These are phyloP conservation scores for Numenius phaeopus DNA, from an alignment of 2,797 vertebrate species.

Conservation along the genomic window DNA sequence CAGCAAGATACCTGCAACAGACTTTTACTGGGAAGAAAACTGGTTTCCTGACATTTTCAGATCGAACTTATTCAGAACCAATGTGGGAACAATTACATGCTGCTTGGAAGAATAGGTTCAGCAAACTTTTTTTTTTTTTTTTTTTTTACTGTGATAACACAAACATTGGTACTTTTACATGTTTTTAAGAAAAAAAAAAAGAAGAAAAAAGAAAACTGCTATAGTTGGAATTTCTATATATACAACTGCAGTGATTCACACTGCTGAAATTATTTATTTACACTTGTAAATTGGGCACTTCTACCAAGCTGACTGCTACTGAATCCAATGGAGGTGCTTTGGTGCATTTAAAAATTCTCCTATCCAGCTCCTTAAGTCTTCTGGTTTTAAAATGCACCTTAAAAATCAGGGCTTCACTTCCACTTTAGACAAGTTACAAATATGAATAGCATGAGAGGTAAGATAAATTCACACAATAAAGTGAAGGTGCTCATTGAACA, in stretches of 20 bases:
- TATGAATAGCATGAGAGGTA: background rate
- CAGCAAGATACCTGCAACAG: constrained; percentile 5
- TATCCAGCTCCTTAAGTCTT: background rate
- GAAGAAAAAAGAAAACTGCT: background rate
- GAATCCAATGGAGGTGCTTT: background rate
- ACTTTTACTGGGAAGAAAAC: background rate
- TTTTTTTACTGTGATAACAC: background rate
- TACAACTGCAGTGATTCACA: background rate
- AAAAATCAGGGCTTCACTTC: background rate
- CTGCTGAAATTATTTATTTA: constrained; percentile 15
- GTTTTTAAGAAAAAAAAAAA: background rate
- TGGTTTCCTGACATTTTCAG: constrained; percentile 1
- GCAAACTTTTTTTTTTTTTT: background rate
- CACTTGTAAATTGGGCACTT: background rate
- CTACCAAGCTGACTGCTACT: background rate
- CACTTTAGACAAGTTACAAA: background rate
- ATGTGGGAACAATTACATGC: background rate
- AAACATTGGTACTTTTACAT: background rate
- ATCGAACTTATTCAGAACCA: background rate
- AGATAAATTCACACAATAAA: background rate
- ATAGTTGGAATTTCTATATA: background rate
- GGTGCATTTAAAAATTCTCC: background rate
- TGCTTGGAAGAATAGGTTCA: background rate
- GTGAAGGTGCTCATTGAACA: background rate
- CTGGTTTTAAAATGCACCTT: background rate